Evolutionary conservation across 2,113 vertebrate species (phyloP), one percentile per base, ranked within the genome.

Genomic region (Fukomys damarensis): DNA sequence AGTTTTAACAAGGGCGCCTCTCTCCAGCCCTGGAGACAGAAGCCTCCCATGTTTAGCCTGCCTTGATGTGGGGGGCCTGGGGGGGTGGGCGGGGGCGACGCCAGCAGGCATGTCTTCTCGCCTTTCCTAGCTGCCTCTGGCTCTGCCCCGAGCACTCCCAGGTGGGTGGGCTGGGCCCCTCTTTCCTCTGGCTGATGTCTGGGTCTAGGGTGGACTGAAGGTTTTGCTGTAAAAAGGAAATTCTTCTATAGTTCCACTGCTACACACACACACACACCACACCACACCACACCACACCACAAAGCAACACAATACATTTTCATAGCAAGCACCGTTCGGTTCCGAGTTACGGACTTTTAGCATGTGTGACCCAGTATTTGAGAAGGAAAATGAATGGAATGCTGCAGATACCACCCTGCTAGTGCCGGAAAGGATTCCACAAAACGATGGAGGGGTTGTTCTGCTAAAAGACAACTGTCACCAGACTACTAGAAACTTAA

Each of bases 1-100:
- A 98, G 98, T 98, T 99, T 99, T 99, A 99, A 99, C 98, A 98
- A 99, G 99, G 99, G 99, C 98, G 98, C 98, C 99, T 98, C 98
- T 98, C 98, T 98, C 98, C 98, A 98, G 98, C 94, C 98, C 97
- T 98, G 98, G 98, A 99, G 98, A 99, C 99, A 99, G 98, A 98
- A 98, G 98, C 98, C 97, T 98, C 98, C 98, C 98, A 92, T 98
- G 98, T 98, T 98, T 97, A 97, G 96, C 95, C 93, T 95, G 97
- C 97, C 80, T 91, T 96, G 96, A 95, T 96, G 98, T 96, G 96
- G 98, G 97, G 95, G 96, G 96, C 94, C 94, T 61, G 65, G 52
- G 65, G 52, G 92, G 83, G 68, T 56, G 72, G 93, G 81, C 63
- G 77, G 89, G 84, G 93, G 93, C 3, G 70, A 91, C 32, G 74